A percentile compares a stretch with the other conserved stretches of the same genome.
Conservation (phyloP, 2,888 invertebrate genomes). For the Ectemnius continuus region DNA sequence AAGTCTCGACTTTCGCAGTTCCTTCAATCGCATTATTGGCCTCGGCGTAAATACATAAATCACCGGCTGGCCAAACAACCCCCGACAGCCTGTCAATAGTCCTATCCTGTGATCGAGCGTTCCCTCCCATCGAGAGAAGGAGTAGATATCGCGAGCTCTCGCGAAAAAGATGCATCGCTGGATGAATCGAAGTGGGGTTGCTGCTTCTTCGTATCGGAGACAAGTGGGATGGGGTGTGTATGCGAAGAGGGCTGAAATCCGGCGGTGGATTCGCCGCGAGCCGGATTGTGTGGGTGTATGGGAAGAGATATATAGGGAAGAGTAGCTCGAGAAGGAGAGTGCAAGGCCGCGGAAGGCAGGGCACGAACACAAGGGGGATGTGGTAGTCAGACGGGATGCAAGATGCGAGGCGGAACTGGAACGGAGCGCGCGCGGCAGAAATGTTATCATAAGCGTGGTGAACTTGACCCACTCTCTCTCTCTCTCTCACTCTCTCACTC, state of each 20-base stretch:
- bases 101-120: not conserved
- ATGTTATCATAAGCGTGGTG: conserved; percentile 76
- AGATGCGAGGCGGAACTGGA: conserved; percentile 57
- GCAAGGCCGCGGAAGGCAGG: conserved; percentile 13
- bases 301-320: conserved; percentile 19
- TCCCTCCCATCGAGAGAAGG: too few relatives aligned
- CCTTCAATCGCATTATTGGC: too few relatives aligned
- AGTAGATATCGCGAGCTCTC: too few relatives aligned
- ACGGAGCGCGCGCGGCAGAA: conserved; percentile 58
- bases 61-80: not conserved
- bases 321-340: conserved; percentile 20
- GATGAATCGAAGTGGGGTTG: not conserved
- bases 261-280: not conserved
- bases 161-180: too few relatives aligned
- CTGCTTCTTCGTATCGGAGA: not conserved
- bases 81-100: not conserved
- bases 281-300: conserved; percentile 21
- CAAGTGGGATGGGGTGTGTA: not conserved
- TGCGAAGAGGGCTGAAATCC: not conserved
- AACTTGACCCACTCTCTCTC: conserved; percentile 74
- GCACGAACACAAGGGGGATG: conserved; percentile 21
- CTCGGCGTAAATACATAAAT: conserved; percentile 4
- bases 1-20: not conserved
- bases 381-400: conserved; percentile 55
- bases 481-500: too few relatives aligned